Evolutionary conservation across 1,140 invertebrate genomes (phyloP), one percentile per base, ranked within the genome.

Genomic region (Pygmarrhopalites habei): DNA sequence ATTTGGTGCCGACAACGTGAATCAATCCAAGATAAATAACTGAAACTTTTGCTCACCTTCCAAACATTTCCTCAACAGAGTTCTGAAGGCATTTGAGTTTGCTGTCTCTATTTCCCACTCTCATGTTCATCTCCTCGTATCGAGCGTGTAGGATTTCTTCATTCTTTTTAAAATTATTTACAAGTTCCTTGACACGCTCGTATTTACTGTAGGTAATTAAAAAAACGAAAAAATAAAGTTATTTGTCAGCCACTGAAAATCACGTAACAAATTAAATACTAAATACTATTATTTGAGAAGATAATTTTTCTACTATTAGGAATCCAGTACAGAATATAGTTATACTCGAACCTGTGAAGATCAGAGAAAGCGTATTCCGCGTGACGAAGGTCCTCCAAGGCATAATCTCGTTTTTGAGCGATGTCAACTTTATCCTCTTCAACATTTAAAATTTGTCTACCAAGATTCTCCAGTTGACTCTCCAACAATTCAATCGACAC

Each of bases 331-430:
- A n/a, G n/a, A n/a, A n/a, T n/a, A n/a, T n/a, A n/a, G n/a, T n/a
- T n/a, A n/a, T n/a, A n/a, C n/a, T n/a, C n/a, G n/a, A n/a, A 66
- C 64, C 55, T 49, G 41, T 67, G 65, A 15, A 67, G 44, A 59
- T 67, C 56, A 3, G 65, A 63, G 52, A 67, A 67, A 43, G 65
- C 65, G 51, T 30, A 41, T 60, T 67, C 65, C 4, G 62, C 65
- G 21, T 64, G 65, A 44, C 60, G 21, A 2, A 67, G 25, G 55
- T 67, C 65, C 17, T 67, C 65, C n/a, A 58, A 29, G 14, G 65
- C 60, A 19, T 57, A 44, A 43, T 67, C 60, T 41, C 61, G 35
- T 35, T 64, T 56, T 32, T 64, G 21, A 15, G 30, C 32, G 7
- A 56, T 56, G 7, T 56, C 19, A 4, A 21, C 12, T 23, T 23